A percentile compares a stretch with the other conserved stretches of the same genome.
Evolutionary conservation across 2,797 vertebrate genomes (phyloP).

Genomic region (Smutsia temminckii): DNA sequence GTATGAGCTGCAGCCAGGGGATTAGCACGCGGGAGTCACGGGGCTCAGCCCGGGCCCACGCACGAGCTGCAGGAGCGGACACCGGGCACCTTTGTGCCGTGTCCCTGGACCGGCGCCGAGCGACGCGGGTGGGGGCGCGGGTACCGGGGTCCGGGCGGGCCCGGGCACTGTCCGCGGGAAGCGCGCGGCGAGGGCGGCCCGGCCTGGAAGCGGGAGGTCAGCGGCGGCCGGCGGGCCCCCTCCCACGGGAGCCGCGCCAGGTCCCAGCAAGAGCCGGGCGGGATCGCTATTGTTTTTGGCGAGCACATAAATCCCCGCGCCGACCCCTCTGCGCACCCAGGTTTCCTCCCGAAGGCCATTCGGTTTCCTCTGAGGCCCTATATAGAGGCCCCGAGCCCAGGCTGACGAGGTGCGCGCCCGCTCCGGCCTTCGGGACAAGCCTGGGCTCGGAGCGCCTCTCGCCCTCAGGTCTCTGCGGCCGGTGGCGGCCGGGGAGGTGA

Average conservation of each 20-base stretch:
- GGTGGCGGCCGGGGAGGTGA: slow-evolving; percentile 11
- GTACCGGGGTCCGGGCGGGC: neutral
- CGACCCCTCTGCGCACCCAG: slow-evolving; percentile 64
- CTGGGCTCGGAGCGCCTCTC: neutral
- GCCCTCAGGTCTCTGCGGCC: neutral
- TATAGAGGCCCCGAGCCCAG: slow-evolving; percentile 53
- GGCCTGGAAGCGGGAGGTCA: slow-evolving; percentile 39
- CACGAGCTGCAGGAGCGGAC: neutral
- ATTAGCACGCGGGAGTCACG: neutral
- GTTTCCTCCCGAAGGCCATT: slow-evolving; percentile 75
- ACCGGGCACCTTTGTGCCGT: slow-evolving; percentile 54
- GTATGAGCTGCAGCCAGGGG: neutral
- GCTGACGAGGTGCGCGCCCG: neutral
- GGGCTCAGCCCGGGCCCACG: neutral
- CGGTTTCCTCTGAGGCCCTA: slow-evolving; percentile 68
- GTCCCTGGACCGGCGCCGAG: neutral
- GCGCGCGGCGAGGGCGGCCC: neutral
- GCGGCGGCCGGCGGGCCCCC: slow-evolving; percentile 35
- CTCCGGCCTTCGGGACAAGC: neutral
- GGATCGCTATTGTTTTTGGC: slow-evolving; percentile 76
- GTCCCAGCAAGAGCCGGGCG: slow-evolving; percentile 32
- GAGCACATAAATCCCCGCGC: slow-evolving; percentile 46
- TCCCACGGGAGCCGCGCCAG: slow-evolving; percentile 69
- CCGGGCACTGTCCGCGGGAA: neutral
- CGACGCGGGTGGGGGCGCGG: neutral